These are phyloP conservation scores for Parasteatoda lunata DNA, from an alignment of 2,888 invertebrate genomes.

Conservation along the genomic window DNA sequence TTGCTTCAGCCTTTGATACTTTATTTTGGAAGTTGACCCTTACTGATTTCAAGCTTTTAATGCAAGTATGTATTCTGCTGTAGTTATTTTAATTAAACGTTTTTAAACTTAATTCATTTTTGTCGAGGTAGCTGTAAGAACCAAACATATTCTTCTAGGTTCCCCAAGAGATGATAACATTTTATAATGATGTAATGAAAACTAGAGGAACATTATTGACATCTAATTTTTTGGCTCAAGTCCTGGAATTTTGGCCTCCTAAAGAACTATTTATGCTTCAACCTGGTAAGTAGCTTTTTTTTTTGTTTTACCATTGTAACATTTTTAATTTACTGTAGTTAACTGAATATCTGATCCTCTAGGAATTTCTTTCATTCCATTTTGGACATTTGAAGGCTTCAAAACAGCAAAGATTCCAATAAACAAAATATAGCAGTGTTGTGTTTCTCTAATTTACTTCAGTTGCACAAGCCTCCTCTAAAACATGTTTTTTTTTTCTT, in stretches of 20 bases:
- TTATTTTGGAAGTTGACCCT: constrained; percentile 48
- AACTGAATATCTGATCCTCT: too few relatives aligned
- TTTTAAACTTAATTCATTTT: neutral
- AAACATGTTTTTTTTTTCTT: too few relatives aligned
- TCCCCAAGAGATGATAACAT: constrained; percentile 35
- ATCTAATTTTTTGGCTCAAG: constrained; percentile 7
- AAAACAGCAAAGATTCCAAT: too few relatives aligned
- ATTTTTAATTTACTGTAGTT: too few relatives aligned
- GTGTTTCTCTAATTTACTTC: too few relatives aligned
- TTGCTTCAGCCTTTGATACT: constrained; percentile 33
- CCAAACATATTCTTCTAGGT: constrained; percentile 13
- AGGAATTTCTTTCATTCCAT: too few relatives aligned
- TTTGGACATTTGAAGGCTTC: too few relatives aligned
- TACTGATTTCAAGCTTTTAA: constrained; percentile 36
- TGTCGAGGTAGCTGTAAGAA: neutral
- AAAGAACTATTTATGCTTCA: constrained; percentile 25
- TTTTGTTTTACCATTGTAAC: neutral
- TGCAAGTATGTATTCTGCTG: neutral
- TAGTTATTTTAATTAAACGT: neutral
- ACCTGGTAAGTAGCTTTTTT: constrained; percentile 19
- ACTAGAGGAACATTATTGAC: constrained; percentile 20
- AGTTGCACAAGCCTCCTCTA: too few relatives aligned
- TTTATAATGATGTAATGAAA: constrained; percentile 41
- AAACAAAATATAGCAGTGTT: too few relatives aligned
- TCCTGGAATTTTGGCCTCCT: constrained; percentile 41